Conservation (phyloP, 2,113 vertebrate species). For the Hemichromis elongatus region DNA sequence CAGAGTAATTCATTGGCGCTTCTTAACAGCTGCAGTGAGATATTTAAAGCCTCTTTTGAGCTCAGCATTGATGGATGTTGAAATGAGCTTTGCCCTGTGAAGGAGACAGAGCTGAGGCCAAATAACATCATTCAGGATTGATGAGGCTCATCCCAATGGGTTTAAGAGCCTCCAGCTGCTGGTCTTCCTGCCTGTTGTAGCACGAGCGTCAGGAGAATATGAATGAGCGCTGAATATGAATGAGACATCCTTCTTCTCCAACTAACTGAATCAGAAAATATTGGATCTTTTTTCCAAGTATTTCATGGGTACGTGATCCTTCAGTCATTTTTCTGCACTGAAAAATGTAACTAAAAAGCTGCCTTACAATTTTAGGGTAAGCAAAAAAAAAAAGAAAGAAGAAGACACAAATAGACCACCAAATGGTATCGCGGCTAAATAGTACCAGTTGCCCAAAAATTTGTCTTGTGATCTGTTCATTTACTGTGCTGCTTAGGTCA, state of each 20-base stretch:
- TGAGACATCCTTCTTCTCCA: background rate
- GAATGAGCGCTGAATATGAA: constrained; percentile 19
- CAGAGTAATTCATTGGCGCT: constrained; percentile 25
- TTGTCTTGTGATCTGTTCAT: background rate
- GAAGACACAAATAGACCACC: background rate
- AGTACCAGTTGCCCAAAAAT: background rate
- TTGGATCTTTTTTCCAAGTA: background rate
- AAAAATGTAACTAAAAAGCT: background rate
- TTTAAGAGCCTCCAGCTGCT: constrained; percentile 41
- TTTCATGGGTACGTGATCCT: background rate
- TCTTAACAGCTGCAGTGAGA: constrained; percentile 36
- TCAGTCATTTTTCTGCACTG: background rate
- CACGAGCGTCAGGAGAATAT: background rate
- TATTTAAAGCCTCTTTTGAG: constrained; percentile 56
- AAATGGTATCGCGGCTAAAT: background rate
- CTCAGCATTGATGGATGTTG: constrained; percentile 16
- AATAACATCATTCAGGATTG: constrained; percentile 3
- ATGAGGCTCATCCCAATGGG: background rate
- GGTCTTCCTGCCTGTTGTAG: constrained; percentile 24
- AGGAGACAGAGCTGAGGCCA: background rate
- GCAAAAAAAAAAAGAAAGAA: background rate
- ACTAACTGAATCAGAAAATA: background rate
- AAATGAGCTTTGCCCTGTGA: constrained; percentile 28
- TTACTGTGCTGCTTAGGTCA: background rate
- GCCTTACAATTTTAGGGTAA: background rate